Conservation (phyloP, 2,797 vertebrate species). For the Mustela erminea region DNA sequence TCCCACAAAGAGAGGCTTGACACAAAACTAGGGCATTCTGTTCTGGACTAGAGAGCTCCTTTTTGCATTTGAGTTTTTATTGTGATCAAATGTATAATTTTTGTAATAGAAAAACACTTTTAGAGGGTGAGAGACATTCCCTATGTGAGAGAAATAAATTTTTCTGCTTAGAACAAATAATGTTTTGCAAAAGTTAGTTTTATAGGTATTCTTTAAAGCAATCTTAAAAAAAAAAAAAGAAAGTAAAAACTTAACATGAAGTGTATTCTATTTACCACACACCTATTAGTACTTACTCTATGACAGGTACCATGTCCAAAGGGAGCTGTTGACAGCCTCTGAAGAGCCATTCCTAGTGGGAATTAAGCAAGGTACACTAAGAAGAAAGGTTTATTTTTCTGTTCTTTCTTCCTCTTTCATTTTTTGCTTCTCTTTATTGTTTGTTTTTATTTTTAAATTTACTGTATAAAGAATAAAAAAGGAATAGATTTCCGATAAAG, state of each 20-base stretch:
- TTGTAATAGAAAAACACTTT: slow-evolving; percentile 75
- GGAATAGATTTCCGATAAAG: not conserved
- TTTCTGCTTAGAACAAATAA: slow-evolving; percentile 57
- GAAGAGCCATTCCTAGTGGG: not conserved
- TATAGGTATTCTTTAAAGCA: slow-evolving; percentile 37
- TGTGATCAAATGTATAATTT: slow-evolving; percentile 80
- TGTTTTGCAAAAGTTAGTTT: slow-evolving; percentile 48
- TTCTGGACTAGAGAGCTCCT: slow-evolving; percentile 75
- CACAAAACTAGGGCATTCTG: slow-evolving; percentile 82
- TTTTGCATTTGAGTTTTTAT: slow-evolving; percentile 76
- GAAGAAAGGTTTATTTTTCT: not conserved
- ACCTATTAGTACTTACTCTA: not conserved
- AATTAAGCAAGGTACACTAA: not conserved
- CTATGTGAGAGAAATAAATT: slow-evolving; percentile 56
- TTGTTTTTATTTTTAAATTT: not conserved
- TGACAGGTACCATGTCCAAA: not conserved
- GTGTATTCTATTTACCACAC: not conserved
- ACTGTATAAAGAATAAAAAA: not conserved
- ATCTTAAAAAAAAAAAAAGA: slow-evolving; percentile 5
- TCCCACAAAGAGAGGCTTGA: slow-evolving; percentile 73
- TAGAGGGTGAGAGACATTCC: slow-evolving; percentile 61
- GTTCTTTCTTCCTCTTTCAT: not conserved
- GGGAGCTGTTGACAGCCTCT: not conserved
- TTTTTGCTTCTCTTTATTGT: not conserved
- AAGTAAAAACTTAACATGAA: not conserved